Conservation (phyloP, 2,888 invertebrate genomes). For the Mesoligia furuncula region DNA sequence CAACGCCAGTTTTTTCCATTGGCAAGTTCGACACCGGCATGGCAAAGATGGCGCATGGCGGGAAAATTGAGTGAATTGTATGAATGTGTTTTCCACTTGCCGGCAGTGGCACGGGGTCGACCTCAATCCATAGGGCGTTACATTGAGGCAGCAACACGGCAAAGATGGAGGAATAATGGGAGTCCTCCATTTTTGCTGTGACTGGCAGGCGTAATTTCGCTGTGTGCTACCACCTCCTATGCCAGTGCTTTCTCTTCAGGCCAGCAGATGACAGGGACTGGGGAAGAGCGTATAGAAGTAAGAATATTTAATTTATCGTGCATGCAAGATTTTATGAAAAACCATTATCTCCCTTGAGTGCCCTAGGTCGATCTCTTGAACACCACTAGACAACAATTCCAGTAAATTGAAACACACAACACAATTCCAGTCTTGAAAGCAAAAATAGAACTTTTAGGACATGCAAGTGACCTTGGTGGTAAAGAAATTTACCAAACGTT, state of each 20-base stretch:
- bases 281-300: constrained; percentile 60
- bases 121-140: not conserved
- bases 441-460: not conserved
- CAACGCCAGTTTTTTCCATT: constrained; percentile 3
- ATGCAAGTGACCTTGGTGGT: not conserved
- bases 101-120: not conserved
- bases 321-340: constrained; percentile 13
- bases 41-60: constrained; percentile 20
- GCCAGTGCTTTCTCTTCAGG: constrained; percentile 78
- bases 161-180: not conserved
- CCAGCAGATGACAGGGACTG: constrained; percentile 75
- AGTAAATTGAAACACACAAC: not conserved
- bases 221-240: constrained; percentile 63
- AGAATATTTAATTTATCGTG: constrained; percentile 8
- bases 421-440: not conserved
- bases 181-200: not conserved
- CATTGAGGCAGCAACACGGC: not conserved
- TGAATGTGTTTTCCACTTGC: not conserved
- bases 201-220: constrained; percentile 8
- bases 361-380: not conserved
- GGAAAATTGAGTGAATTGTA: not conserved
- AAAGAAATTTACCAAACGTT: not conserved
- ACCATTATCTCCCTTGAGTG: not conserved
- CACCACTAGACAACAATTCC: not conserved
- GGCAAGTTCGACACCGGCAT: constrained; percentile 15